A percentile compares a stretch with the other conserved stretches of the same genome.
These are phyloP conservation scores for Arbacia lixula DNA, from an alignment of 53 echinoderm and acorn worm genomes.

Conservation along the genomic window DNA sequence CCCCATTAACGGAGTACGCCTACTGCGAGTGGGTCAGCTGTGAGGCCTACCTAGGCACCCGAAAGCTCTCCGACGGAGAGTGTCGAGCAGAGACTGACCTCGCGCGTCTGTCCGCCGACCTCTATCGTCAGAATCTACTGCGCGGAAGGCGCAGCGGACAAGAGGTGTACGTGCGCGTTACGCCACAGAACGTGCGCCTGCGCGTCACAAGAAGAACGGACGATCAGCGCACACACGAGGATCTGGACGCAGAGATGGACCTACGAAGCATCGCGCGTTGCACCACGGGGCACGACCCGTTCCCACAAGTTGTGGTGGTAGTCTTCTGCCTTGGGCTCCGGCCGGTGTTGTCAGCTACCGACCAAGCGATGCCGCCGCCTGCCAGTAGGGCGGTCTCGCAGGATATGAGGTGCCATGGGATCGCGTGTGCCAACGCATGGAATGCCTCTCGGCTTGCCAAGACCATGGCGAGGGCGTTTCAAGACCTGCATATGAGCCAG, in stretches of 20 bases:
- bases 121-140: constrained; percentile 58
- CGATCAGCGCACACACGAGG: constrained; percentile 13
- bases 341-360: background rate
- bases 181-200: constrained; percentile 24
- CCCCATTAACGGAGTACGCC: background rate
- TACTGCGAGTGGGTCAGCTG: constrained; percentile 64
- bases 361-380: background rate
- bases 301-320: constrained; percentile 49
- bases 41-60: constrained; percentile 49
- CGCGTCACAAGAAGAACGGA: constrained; percentile 14
- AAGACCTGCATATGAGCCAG: background rate
- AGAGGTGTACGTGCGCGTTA: constrained; percentile 55
- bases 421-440: constrained; percentile 56
- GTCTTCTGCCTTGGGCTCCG: constrained; percentile 35
- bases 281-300: constrained; percentile 63
- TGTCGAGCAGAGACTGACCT: constrained; percentile 31
- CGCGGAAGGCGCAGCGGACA: constrained; percentile 1
- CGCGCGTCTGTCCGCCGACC: constrained; percentile 38
- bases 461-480: constrained; percentile 57
- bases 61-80: constrained; percentile 19
- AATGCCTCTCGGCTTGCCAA: constrained; percentile 62
- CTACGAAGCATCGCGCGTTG: constrained; percentile 59
- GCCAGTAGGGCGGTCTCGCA: background rate
- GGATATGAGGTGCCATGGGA: constrained; percentile 62
- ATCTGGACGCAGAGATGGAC: constrained; percentile 56